A percentile compares a stretch with the other conserved stretches of the same genome.
Evolutionary conservation across 2,888 invertebrate genomes (phyloP).

Genomic region (Philopedon plagiatum): DNA sequence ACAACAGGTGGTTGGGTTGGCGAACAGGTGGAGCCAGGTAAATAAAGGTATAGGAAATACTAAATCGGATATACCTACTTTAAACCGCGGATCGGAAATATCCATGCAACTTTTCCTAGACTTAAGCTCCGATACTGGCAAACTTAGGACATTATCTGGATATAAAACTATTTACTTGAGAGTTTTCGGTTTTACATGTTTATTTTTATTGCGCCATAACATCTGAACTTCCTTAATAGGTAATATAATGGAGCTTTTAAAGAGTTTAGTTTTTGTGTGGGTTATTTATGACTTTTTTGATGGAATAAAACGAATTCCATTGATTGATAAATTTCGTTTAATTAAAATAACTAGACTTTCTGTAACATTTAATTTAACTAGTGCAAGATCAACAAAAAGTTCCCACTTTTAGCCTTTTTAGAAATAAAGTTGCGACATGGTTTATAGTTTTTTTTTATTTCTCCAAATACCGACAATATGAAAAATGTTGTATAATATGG

Average conservation of each 20-base stretch:
- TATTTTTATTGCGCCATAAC: slow-evolving; percentile 20
- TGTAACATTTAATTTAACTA: too few relatives aligned
- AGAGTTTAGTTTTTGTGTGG: not conserved
- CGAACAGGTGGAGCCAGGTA: slow-evolving; percentile 40
- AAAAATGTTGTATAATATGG: too few relatives aligned
- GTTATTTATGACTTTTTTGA: not conserved
- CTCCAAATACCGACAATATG: too few relatives aligned
- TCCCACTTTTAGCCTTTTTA: too few relatives aligned
- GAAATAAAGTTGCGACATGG: too few relatives aligned
- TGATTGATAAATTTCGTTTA: too few relatives aligned
- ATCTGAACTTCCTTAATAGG: slow-evolving; percentile 5
- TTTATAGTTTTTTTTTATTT: too few relatives aligned
- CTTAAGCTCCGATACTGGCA: slow-evolving; percentile 14
- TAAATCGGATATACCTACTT: not conserved
- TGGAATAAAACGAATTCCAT: not conserved
- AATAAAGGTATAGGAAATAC: slow-evolving; percentile 2
- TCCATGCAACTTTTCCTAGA: slow-evolving; percentile 15
- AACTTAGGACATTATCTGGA: slow-evolving; percentile 31
- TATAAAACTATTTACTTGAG: slow-evolving; percentile 33
- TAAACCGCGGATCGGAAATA: not conserved
- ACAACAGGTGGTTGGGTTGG: slow-evolving; percentile 38
- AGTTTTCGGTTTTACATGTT: slow-evolving; percentile 33
- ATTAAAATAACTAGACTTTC: too few relatives aligned
- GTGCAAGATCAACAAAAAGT: too few relatives aligned
- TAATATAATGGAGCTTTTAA: not conserved